phyloP scores from a whole-genome alignment of 2,888 invertebrate species.

The Polydesmus complanatus region DNA sequence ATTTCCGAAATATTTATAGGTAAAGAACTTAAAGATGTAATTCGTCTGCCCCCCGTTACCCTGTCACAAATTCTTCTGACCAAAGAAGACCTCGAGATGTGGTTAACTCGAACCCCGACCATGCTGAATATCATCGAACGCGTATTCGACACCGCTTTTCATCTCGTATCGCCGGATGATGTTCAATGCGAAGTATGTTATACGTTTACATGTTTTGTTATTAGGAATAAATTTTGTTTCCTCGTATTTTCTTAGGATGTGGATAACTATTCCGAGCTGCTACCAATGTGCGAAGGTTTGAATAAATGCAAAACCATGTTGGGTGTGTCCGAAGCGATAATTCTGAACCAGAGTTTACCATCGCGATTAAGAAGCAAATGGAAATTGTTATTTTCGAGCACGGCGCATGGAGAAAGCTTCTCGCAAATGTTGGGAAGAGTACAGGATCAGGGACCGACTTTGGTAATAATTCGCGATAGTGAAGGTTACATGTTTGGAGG shows the following conservation, averaged over 20 bases:
- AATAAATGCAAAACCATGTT: not conserved
- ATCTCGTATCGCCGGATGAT: not conserved
- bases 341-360: slow-evolving; percentile 66
- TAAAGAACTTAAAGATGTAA: not conserved
- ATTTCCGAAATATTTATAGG: no score
- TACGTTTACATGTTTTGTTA: not conserved
- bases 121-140: not conserved
- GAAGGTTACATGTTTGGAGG: slow-evolving; percentile 78
- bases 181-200: not conserved
- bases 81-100: not conserved
- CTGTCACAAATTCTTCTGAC: not conserved
- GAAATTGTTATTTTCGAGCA: slow-evolving; percentile 74
- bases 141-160: not conserved
- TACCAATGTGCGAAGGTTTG: slow-evolving; percentile 5
- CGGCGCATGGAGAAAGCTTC: slow-evolving; percentile 75
- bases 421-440: slow-evolving; percentile 35
- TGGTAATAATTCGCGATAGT: slow-evolving; percentile 60
- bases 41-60: not conserved
- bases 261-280: not conserved
- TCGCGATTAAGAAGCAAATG: slow-evolving; percentile 59
- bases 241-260: not conserved
- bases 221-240: not conserved
- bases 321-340: slow-evolving; percentile 53
- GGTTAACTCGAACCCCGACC: not conserved
- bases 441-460: slow-evolving; percentile 38